These are phyloP conservation scores for Megaustenia siamemsis DNA, from an alignment of 2,888 invertebrate genomes.

Conservation along the genomic window DNA sequence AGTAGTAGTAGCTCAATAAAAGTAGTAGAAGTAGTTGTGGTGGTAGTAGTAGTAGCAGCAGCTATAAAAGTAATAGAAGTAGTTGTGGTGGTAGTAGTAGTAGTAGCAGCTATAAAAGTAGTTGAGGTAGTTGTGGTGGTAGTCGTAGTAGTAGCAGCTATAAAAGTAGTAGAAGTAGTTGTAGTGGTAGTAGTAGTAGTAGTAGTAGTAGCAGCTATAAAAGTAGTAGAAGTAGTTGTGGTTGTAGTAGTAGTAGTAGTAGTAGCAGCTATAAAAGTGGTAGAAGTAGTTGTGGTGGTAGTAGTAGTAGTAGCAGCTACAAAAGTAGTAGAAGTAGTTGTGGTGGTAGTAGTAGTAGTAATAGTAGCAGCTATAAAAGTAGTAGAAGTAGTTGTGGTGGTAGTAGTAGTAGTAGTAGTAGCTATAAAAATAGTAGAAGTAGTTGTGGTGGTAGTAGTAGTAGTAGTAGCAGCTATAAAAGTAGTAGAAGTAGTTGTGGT, in stretches of 20 bases:
- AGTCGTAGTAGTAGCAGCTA: background rate
- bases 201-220: constrained; percentile 5
- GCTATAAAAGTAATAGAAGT: too few species aligned
- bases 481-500: constrained; percentile 47
- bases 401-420: background rate
- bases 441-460: background rate
- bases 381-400: background rate
- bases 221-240: background rate
- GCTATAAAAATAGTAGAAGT: background rate
- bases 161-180: constrained; percentile 10
- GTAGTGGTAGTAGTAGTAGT: background rate
- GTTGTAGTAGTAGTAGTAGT: constrained; percentile 2
- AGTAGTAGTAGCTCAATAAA: too few species aligned
- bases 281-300: too few species aligned
- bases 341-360: background rate
- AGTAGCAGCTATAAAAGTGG: background rate
- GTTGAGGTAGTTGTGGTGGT: background rate
- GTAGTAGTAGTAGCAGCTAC: background rate
- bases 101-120: background rate
- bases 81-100: too few species aligned
- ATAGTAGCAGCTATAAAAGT: background rate
- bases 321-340: background rate
- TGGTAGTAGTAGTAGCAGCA: too few species aligned
- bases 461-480: constrained; percentile 21
- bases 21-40: background rate